These are phyloP conservation scores for Dendroctonus valens DNA, from an alignment of 1,140 invertebrate species.

Conservation along the genomic window DNA sequence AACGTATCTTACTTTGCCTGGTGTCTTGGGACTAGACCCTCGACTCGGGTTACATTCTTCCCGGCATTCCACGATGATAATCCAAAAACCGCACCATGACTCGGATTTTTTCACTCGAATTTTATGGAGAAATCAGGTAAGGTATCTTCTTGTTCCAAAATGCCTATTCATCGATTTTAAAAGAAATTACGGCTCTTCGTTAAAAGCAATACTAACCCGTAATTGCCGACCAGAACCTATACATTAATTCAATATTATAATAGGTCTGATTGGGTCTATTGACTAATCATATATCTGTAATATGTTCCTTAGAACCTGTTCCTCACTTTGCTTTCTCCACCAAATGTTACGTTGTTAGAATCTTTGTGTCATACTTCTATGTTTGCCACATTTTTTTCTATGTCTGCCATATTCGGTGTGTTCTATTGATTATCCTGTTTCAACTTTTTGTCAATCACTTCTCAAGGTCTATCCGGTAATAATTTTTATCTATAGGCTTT, in stretches of 20 bases:
- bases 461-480: no score
- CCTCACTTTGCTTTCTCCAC: no score
- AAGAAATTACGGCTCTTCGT: constrained; percentile 44
- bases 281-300: constrained; percentile 32
- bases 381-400: no score
- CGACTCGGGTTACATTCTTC: constrained; percentile 28
- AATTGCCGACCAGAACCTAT: constrained; percentile 37
- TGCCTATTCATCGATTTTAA: constrained; percentile 49
- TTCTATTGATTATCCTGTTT: no score
- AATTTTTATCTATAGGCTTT: no score
- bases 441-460: no score
- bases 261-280: constrained; percentile 37
- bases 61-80: constrained; percentile 42
- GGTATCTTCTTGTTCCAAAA: constrained; percentile 42
- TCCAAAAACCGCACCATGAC: constrained; percentile 42
- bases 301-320: no score
- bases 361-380: no score
- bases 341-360: no score
- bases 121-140: constrained; percentile 43
- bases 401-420: no score
- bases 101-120: constrained; percentile 38
- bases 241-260: constrained; percentile 14
- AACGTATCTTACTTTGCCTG: not conserved
- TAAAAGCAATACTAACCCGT: constrained; percentile 42
- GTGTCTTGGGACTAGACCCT: constrained; percentile 18